Conservation (phyloP, 2,797 vertebrate species). For the Lates japonicus region DNA sequence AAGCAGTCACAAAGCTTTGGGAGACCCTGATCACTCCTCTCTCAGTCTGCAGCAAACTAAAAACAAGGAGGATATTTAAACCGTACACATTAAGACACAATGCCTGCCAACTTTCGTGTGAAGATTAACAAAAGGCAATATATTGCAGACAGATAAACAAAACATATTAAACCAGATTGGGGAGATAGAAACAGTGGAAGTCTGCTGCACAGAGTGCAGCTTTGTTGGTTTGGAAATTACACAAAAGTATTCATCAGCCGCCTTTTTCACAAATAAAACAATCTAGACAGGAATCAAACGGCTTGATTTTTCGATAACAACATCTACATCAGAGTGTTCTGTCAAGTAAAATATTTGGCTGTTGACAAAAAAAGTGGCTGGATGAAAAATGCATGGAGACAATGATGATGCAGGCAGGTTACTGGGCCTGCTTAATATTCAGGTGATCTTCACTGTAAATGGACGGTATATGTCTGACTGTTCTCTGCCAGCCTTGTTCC, state of each 20-base stretch:
- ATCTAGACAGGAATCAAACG: conserved; percentile 48
- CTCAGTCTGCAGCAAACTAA: conserved; percentile 49
- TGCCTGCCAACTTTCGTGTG: conserved; percentile 49
- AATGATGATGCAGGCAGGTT: conserved; percentile 47
- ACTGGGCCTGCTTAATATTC: conserved; percentile 60
- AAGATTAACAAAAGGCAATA: conserved; percentile 71
- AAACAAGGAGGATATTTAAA: conserved; percentile 61
- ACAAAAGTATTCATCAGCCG: conserved; percentile 62
- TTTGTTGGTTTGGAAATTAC: conserved; percentile 63
- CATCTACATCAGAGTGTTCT: conserved; percentile 58
- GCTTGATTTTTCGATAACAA: conserved; percentile 39
- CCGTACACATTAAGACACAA: conserved; percentile 51
- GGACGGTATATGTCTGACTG: conserved; percentile 43
- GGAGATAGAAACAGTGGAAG: conserved; percentile 62
- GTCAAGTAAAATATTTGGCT: conserved; percentile 61
- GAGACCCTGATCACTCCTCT: conserved; percentile 52
- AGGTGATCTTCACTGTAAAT: conserved; percentile 47
- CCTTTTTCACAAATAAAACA: conserved; percentile 55
- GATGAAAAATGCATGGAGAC: conserved; percentile 58
- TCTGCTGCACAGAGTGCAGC: conserved; percentile 50
- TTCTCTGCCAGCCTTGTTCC: conserved; percentile 19
- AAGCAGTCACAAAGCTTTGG: conserved; percentile 59
- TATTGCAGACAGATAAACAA: conserved; percentile 71
- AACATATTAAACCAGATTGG: conserved; percentile 70
- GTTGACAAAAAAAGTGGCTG: conserved; percentile 36